phyloP scores from a whole-genome alignment of 1,140 invertebrate species.

The Drosophila burlai region DNA sequence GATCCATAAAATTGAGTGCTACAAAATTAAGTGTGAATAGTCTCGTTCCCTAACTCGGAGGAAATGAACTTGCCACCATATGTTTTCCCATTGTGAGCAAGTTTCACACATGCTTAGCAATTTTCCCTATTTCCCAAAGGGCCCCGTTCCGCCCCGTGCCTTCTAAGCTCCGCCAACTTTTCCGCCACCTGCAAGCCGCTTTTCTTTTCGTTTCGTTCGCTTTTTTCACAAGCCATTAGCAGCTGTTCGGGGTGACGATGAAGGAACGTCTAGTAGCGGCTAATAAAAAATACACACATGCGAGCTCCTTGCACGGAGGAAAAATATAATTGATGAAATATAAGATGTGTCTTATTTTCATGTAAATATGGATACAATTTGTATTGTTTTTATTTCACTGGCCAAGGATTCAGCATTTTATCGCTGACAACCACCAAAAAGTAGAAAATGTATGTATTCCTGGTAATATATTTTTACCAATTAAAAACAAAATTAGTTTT shows the following conservation, averaged over 20 bases:
- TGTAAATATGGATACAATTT: neutral
- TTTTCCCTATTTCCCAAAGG: slow-evolving; percentile 27
- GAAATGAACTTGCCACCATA: slow-evolving; percentile 43
- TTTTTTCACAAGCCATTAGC: slow-evolving; percentile 69
- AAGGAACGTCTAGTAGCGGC: slow-evolving; percentile 38
- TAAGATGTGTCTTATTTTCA: neutral
- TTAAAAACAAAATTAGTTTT: neutral
- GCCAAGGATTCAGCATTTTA: neutral
- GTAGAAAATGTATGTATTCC: neutral
- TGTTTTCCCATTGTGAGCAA: slow-evolving; percentile 20
- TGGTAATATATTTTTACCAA: no score
- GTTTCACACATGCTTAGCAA: slow-evolving; percentile 48
- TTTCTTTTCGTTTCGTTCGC: slow-evolving; percentile 26
- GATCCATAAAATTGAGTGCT: neutral
- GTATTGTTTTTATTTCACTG: neutral
- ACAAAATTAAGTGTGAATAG: slow-evolving; percentile 17
- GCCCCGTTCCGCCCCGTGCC: neutral
- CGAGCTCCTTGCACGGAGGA: slow-evolving; percentile 9
- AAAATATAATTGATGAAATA: slow-evolving; percentile 9
- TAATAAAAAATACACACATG: slow-evolving; percentile 61
- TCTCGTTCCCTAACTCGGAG: slow-evolving; percentile 5
- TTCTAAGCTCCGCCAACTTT: slow-evolving; percentile 14
- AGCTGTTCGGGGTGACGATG: slow-evolving; percentile 55
- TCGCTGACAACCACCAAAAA: neutral
- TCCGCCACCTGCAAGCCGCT: slow-evolving; percentile 14